phyloP scores from a whole-genome alignment of 2,888 invertebrate species.

The Argynnis bischoffii region DNA sequence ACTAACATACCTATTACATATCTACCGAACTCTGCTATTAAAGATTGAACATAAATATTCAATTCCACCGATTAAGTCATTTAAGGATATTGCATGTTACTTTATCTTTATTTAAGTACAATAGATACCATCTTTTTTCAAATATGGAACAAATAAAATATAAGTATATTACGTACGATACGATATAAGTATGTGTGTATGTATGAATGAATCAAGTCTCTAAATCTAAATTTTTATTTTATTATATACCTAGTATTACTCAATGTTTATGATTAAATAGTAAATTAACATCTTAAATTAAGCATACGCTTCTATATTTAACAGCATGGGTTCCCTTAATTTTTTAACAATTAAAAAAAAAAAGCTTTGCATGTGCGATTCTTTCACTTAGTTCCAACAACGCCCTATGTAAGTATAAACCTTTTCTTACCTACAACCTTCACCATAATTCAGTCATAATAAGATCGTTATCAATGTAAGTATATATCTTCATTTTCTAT shows the following conservation, averaged over 20 bases:
- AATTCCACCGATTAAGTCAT: slow-evolving; percentile 32
- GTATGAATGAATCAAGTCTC: too few relatives aligned
- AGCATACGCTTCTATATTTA: slow-evolving; percentile 24
- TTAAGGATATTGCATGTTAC: slow-evolving; percentile 26
- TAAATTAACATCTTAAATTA: slow-evolving; percentile 17
- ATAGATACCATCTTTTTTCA: background rate
- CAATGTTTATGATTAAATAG: background rate
- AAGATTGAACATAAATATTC: slow-evolving; percentile 32
- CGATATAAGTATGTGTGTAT: too few relatives aligned
- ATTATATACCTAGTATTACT: background rate
- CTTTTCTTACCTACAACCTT: slow-evolving; percentile 22
- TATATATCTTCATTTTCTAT: slow-evolving; percentile 25
- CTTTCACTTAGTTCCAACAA: slow-evolving; percentile 23
- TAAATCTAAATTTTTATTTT: background rate
- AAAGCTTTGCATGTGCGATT: slow-evolving; percentile 31
- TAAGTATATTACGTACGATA: background rate
- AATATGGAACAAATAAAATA: too few relatives aligned
- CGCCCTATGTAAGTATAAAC: slow-evolving; percentile 33
- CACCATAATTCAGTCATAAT: background rate
- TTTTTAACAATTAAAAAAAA: slow-evolving; percentile 28
- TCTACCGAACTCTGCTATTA: slow-evolving; percentile 35
- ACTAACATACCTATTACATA: slow-evolving; percentile 41
- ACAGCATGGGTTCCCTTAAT: slow-evolving; percentile 30
- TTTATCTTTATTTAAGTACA: slow-evolving; percentile 6
- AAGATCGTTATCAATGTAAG: slow-evolving; percentile 22